Evolutionary conservation across 2,113 vertebrate species (phyloP).

Genomic region (Tympanuchus pallidicinctus): DNA sequence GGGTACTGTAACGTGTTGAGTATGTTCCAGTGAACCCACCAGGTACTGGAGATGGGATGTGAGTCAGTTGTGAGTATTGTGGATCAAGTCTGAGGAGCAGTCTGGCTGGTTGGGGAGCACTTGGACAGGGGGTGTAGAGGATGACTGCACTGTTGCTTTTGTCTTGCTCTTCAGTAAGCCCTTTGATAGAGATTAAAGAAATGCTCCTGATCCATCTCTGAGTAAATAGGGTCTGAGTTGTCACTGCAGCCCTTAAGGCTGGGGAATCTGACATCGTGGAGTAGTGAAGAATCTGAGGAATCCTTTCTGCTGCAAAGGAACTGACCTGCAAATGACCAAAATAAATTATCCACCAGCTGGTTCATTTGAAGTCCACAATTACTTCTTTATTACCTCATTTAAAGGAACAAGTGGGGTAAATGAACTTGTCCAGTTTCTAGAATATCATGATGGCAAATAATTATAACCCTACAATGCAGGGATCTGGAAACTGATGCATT

Average conservation of each 20-base stretch:
- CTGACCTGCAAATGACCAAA: slow-evolving; percentile 27
- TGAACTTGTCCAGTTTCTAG: slow-evolving; percentile 45
- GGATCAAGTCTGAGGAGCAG: background rate
- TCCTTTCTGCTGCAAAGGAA: background rate
- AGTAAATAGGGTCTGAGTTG: background rate
- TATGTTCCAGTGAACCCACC: background rate
- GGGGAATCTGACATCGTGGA: background rate
- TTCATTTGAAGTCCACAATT: slow-evolving; percentile 43
- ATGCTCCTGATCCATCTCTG: background rate
- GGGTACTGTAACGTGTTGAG: background rate
- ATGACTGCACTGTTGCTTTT: background rate
- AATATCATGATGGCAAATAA: slow-evolving; percentile 61
- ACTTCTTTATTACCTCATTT: slow-evolving; percentile 50
- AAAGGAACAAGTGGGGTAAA: slow-evolving; percentile 6
- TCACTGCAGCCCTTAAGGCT: background rate
- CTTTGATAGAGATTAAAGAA: background rate
- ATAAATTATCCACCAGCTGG: slow-evolving; percentile 12
- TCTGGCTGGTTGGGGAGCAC: background rate
- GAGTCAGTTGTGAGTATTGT: background rate
- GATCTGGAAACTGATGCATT: slow-evolving; percentile 40
- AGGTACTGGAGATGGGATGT: background rate
- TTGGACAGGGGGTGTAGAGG: background rate
- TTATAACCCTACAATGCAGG: slow-evolving; percentile 36
- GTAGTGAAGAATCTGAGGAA: background rate
- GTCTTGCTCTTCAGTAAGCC: background rate